Evolutionary conservation across 35 echinoderm and acorn worm species (phyloP).

Genomic region (Anneissia japonica): DNA sequence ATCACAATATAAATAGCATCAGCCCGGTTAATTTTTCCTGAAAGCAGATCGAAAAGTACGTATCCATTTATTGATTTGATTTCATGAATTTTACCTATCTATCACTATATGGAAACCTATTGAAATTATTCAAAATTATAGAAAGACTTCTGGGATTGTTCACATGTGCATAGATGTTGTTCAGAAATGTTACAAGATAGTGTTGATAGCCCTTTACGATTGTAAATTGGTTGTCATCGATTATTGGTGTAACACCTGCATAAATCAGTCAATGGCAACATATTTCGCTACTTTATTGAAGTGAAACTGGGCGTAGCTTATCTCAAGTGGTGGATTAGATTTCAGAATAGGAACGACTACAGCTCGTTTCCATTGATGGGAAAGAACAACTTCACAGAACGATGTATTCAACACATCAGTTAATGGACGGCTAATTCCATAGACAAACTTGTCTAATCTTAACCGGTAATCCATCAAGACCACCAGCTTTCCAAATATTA

Average conservation of each 20-base stretch:
- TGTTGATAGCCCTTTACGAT: not conserved
- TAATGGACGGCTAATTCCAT: slow-evolving; percentile 10
- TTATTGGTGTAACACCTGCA: not conserved
- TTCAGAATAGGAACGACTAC: not conserved
- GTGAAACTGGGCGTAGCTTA: slow-evolving; percentile 15
- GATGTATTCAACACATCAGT: not conserved
- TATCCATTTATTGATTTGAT: no score
- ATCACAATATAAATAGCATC: no score
- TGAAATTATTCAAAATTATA: no score
- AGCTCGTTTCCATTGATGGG: slow-evolving; percentile 14
- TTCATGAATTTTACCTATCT: no score
- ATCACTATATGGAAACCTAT: no score
- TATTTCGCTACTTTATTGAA: slow-evolving; percentile 9
- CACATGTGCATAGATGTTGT: not conserved
- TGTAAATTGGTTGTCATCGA: not conserved
- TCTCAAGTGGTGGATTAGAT: not conserved
- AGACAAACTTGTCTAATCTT: slow-evolving; percentile 10
- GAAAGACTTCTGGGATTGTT: not conserved
- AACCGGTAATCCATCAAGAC: slow-evolving; percentile 3
- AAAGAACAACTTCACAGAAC: not conserved
- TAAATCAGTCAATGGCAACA: not conserved
- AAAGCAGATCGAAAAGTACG: no score
- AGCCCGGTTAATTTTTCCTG: no score
- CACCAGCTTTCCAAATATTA: not conserved
- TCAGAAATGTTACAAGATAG: not conserved